These are phyloP conservation scores for Xestia xanthographa DNA, from an alignment of 2,888 invertebrate species.

Conservation along the genomic window DNA sequence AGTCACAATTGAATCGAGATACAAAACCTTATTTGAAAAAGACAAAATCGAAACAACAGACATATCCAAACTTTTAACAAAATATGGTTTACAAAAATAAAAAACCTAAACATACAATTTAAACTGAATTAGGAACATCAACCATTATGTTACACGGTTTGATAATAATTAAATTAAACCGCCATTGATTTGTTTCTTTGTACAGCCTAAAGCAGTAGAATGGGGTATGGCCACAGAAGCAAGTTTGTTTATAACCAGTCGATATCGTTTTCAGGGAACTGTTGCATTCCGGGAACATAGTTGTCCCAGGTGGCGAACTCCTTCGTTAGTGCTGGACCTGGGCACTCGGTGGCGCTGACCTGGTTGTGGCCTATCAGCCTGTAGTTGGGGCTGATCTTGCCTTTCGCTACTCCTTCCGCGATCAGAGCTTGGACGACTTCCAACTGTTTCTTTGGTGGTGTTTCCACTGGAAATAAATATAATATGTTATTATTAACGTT, in stretches of 20 bases:
- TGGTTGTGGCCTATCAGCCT: slow-evolving; percentile 91
- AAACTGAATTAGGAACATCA: not conserved
- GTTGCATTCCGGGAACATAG: slow-evolving; percentile 69
- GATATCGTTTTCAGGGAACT: slow-evolving; percentile 22
- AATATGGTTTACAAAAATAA: not conserved
- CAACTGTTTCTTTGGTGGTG: slow-evolving; percentile 91
- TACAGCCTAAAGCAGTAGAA: not conserved
- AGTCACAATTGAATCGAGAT: slow-evolving; percentile 10
- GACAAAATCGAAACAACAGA: not conserved
- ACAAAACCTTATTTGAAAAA: not conserved
- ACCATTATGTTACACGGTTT: not conserved
- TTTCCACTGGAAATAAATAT: slow-evolving; percentile 82
- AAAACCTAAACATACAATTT: not conserved
- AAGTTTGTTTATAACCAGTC: not conserved
- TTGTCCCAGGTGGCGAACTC: slow-evolving; percentile 92
- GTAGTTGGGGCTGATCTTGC: slow-evolving; percentile 90
- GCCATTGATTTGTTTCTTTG: not conserved
- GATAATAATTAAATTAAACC: no score
- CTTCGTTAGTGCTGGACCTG: slow-evolving; percentile 91
- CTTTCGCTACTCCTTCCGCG: slow-evolving; percentile 87
- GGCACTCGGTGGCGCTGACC: slow-evolving; percentile 91
- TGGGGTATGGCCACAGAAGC: not conserved
- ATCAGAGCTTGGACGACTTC: slow-evolving; percentile 90
- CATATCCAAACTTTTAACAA: not conserved
- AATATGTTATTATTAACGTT: not conserved